Evolutionary conservation across 1,140 invertebrate genomes (phyloP), one percentile per base, ranked within the genome.

Genomic region (Diuraphis noxia): DNA sequence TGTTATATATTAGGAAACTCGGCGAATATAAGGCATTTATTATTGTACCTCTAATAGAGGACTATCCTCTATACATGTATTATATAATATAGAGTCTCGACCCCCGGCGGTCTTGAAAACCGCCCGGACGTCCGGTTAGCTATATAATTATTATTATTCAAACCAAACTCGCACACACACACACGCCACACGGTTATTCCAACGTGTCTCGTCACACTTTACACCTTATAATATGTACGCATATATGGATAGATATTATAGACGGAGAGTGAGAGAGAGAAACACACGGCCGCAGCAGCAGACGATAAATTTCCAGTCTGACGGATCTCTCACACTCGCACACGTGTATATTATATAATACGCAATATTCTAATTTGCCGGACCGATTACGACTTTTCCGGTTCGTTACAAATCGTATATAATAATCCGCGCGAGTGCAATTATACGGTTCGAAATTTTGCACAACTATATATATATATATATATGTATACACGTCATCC

Each of bases 361-460:
- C 17, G 46, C 38, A 40, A 90, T 79, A 79, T 90, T 90, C 88
- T 90, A 90, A 90, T 90, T 90, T 79, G n/a, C 88, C 63, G 30
- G 63, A n/a, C 88, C 63, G 88, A 90, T 79, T 90, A 90, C 63
- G 63, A 90, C 41, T 90, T 77, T 79, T 90, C 72, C 63, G 88
- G 88, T 90, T 90, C 88, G 88, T 90, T 90, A 90, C 56, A 38
- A 79, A 79, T 79, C 21, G 88, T 46, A 49, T 34, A 56, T 89
- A 77, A 79, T 90, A 79, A 52, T 86, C 46, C 46, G 21, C 85
- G 34, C 46, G 85, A 49, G 34, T 52, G 41, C 40, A 90, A 77
- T 77, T 89, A 77, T 43, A 89, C 88, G 43, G 63, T 89, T 89
- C 3, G 23, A 89, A 77, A 89, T 77, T 88, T 38, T 40, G n/a